Conservation (phyloP, 1,140 invertebrate species). For the Achatina immaculata region DNA sequence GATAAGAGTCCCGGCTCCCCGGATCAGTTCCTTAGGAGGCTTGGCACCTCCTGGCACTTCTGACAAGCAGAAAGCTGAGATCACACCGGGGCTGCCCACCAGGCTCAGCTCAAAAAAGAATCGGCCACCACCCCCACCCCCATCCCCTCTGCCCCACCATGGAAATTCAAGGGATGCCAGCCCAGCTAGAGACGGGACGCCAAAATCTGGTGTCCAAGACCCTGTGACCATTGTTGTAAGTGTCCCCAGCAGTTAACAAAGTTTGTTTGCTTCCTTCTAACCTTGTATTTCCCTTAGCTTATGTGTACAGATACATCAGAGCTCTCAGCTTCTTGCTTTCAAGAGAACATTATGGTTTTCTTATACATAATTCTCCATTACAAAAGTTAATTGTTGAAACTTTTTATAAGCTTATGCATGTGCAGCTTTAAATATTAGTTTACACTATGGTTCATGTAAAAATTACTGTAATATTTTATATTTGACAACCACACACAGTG, state of each 20-base stretch:
- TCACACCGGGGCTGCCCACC: neutral
- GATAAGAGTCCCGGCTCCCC: constrained; percentile 10
- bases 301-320: neutral
- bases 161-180: constrained; percentile 6
- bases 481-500: no score
- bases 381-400: neutral
- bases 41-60: constrained; percentile 15
- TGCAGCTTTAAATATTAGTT: constrained; percentile 12
- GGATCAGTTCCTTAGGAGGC: constrained; percentile 27
- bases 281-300: neutral
- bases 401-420: neutral
- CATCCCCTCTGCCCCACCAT: neutral
- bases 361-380: neutral
- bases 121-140: constrained; percentile 28
- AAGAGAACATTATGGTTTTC: no score
- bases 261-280: neutral
- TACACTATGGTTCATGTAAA: no score
- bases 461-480: no score
- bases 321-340: neutral
- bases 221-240: constrained; percentile 36
- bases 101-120: constrained; percentile 27
- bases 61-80: neutral
- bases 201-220: neutral
- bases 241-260: constrained; percentile 15
- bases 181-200: neutral